Base-by-base conservation (phyloP, 2,888 invertebrate genomes). In the Netelia virgata region DNA sequence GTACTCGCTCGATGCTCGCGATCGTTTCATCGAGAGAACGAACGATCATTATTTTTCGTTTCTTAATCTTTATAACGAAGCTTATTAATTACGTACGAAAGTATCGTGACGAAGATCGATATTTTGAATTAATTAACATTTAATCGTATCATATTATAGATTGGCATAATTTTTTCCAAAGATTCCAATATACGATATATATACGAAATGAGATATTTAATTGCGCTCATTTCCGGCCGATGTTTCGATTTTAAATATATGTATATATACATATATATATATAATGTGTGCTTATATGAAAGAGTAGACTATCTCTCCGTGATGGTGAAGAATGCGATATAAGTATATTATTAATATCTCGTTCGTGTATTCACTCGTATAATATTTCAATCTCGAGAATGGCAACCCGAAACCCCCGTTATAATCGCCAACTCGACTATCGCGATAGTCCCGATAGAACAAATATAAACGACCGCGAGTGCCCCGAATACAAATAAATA, bases 331-430 rank as follows among this genome's bases (percentile, higher is more conserved):
- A 75, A 70, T 64, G 57, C 61, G 73, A 78, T 74, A 57, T 57
- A 66, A 47, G 36, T 69, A n/a, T 63, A 16, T 59, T 36, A 63
- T 36, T 79, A 79, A 83, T 70, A 83, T 70, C 47, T 78, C 55
- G 9, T 23, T 43, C 63, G 18, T 61, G 1, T 68, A 63, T 14
- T 23, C 41, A 16, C 36, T 11, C 43, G 70, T 57, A 57, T 79
- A 70, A 59, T 79, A 70, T 83, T 83, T 70, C 75, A 70, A 70
- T 47, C 75, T 61, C 36, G 9, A 55, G 74, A 79, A 70, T 57
- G 50, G 57, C 69, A 78, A 68, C 64, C n/a, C 20, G 64, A 75
- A 50, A 41, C 16, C 11, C 53, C 8, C 14, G 16, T 43, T 73
- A 41, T 23, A 36, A 57, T 57, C 20, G 57, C 57, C 16, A 57